Evolutionary conservation across 1,140 invertebrate genomes (phyloP).

Genomic region (Scaptomyza montana): DNA sequence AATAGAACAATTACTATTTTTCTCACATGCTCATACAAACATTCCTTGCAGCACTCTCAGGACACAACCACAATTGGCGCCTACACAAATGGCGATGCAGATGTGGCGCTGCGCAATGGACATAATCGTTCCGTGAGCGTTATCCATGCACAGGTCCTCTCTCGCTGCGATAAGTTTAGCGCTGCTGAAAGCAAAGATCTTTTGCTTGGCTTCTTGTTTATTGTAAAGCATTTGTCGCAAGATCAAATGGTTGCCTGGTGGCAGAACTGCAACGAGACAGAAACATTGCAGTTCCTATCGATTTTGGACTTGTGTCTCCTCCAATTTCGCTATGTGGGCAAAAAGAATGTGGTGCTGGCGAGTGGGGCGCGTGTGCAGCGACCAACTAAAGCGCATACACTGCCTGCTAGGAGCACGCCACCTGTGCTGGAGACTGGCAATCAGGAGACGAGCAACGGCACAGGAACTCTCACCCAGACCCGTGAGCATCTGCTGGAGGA

Average conservation of each 20-base stretch:
- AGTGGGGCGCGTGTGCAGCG: slow-evolving; percentile 71
- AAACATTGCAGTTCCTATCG: slow-evolving; percentile 77
- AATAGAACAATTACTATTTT: neutral
- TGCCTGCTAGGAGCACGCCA: slow-evolving; percentile 55
- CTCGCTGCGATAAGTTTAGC: slow-evolving; percentile 90
- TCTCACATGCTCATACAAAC: neutral
- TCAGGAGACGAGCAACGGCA: slow-evolving; percentile 85
- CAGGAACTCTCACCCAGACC: slow-evolving; percentile 85
- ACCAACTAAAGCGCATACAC: slow-evolving; percentile 53
- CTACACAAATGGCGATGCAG: slow-evolving; percentile 70
- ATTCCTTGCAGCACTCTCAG: slow-evolving; percentile 84
- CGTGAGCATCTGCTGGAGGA: slow-evolving; percentile 85
- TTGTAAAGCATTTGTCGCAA: slow-evolving; percentile 94
- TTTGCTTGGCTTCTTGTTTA: slow-evolving; percentile 94
- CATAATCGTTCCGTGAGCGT: slow-evolving; percentile 85
- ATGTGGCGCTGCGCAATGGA: slow-evolving; percentile 74
- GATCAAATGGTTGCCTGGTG: slow-evolving; percentile 96
- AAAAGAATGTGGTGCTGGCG: slow-evolving; percentile 88
- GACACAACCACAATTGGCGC: slow-evolving; percentile 86
- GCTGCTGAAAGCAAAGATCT: slow-evolving; percentile 88
- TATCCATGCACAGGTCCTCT: slow-evolving; percentile 84
- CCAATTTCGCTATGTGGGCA: slow-evolving; percentile 95
- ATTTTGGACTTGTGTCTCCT: slow-evolving; percentile 87
- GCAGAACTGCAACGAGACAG: slow-evolving; percentile 88
- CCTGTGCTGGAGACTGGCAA: slow-evolving; percentile 86